Percentiles rank a stretch among this genome's conserved stretches.
Conservation (phyloP, 30 jellyfish, hydroid and myxozoan genomes). For the Pseudorhiza aurosa region DNA sequence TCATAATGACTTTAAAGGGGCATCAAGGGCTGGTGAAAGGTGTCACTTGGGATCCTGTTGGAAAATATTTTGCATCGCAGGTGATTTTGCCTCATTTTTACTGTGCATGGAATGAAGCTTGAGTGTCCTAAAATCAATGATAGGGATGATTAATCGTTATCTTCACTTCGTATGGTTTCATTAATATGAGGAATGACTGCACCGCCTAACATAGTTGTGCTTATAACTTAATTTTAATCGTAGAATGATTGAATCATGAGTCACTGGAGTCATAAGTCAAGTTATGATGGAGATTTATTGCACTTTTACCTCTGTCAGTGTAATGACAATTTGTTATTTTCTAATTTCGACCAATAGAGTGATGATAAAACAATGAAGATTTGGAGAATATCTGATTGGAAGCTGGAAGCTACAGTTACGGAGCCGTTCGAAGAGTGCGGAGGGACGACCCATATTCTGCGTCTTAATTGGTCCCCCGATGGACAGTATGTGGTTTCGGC, state of each 20-base stretch:
- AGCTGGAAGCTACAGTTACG: conserved; percentile 72
- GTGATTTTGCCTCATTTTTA: too few species aligned
- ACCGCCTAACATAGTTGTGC: too few species aligned
- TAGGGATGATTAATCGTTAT: too few species aligned
- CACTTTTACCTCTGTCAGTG: too few species aligned
- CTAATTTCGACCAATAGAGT: conserved; percentile 50
- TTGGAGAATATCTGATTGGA: conserved; percentile 93
- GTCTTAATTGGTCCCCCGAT: conserved; percentile 99
- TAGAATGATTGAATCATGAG: too few species aligned
- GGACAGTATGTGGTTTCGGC: conserved; percentile 97
- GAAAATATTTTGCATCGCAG: conserved; percentile 98
- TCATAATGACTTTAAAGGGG: conserved; percentile 56
- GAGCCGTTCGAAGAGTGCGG: conserved; percentile 96
- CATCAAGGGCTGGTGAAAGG: conserved; percentile 98
- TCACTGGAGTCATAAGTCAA: too few species aligned
- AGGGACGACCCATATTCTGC: conserved; percentile 93
- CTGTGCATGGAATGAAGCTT: too few species aligned
- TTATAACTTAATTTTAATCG: too few species aligned
- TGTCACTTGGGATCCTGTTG: conserved; percentile 99
- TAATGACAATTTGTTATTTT: background rate
- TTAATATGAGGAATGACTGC: too few species aligned
- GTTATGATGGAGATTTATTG: too few species aligned
- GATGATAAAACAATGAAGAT: conserved; percentile 91
- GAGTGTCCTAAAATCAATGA: too few species aligned
- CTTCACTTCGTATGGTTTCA: too few species aligned